Base-by-base conservation (phyloP, 2,888 invertebrate species). In the Hyles lineata region DNA sequence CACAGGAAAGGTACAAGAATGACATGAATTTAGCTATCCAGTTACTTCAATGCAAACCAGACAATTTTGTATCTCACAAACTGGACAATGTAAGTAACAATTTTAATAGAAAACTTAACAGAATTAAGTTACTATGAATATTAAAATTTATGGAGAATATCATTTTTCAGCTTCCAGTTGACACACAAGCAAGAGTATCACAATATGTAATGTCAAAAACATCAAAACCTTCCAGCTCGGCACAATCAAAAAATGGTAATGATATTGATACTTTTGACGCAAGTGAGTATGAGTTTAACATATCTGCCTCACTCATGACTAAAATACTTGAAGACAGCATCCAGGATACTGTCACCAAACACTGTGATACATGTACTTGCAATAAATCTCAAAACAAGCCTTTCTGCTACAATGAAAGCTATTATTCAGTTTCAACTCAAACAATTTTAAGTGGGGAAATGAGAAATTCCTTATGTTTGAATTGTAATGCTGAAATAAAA, bases 21-120 rank as follows among this genome's bases (percentile, higher is more conserved):
- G 99, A 99, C 89, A 98, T 99, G 88, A 98, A 97, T 90, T 93
- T 98, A 86, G 99, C 99, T 76, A 98, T 99, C 80, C 98, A 99
- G 91, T 95, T 99, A 83, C 95, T 99, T 72, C 99, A 99, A 89
- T 99, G 99, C 90, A 99, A 98, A 88, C 99, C 99, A 79, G 97
- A 98, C 79, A 98, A 98, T 92, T 99, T 98, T 95, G 97, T 99
- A 76, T 97, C 98, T 63, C 99, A 98, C 87, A 98, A 97, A 92
- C 96, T 98, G 84, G 98, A 98, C 88, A 96, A 97, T 91, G 98
- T 98, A 95, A 96, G 97, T 96, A 81, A 79, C 76, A 71, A 77
- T 72, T 70, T 62, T 73, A 59, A 32, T 60, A 6, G 5, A 55
- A 17, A 71, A 74, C 70, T 25, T 52, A 71, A 29, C 4, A 29